These are phyloP conservation scores for Mesochorus sp. DNA, from an alignment of 2,888 invertebrate species.

Conservation along the genomic window DNA sequence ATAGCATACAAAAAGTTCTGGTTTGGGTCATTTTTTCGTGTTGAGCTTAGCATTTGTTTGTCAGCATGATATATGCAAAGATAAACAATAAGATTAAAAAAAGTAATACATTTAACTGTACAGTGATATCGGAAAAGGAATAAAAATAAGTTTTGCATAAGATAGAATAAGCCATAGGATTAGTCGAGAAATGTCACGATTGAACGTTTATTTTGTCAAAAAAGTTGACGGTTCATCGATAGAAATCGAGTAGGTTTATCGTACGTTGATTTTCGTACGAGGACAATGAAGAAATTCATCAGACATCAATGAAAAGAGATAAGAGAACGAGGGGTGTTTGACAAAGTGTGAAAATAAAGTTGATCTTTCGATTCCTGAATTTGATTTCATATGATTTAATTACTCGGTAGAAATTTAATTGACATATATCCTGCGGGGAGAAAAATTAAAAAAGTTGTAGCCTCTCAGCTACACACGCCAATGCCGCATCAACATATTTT, in stretches of 20 bases:
- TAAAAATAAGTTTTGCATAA: no score
- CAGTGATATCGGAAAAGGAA: no score
- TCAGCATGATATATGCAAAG: no score
- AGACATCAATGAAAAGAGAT: neutral
- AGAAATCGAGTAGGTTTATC: neutral
- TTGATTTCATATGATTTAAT: conserved; percentile 15
- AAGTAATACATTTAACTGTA: no score
- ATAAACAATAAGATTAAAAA: no score
- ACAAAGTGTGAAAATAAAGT: neutral
- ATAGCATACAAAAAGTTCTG: neutral
- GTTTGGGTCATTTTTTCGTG: neutral
- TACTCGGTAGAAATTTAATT: neutral
- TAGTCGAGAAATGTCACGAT: neutral
- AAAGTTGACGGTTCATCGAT: neutral
- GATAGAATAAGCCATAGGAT: neutral
- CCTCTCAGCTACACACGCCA: no score
- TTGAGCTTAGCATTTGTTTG: no score
- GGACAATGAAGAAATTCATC: neutral
- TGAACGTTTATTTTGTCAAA: neutral
- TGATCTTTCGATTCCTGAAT: neutral
- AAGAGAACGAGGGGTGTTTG: neutral
- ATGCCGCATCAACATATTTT: no score
- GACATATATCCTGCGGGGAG: neutral
- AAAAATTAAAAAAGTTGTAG: no score
- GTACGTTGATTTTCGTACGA: neutral